A percentile compares a stretch with the other conserved stretches of the same genome.
Evolutionary conservation across 2,797 vertebrate genomes (phyloP).

Genomic region (Buphagus erythrorhynchus): DNA sequence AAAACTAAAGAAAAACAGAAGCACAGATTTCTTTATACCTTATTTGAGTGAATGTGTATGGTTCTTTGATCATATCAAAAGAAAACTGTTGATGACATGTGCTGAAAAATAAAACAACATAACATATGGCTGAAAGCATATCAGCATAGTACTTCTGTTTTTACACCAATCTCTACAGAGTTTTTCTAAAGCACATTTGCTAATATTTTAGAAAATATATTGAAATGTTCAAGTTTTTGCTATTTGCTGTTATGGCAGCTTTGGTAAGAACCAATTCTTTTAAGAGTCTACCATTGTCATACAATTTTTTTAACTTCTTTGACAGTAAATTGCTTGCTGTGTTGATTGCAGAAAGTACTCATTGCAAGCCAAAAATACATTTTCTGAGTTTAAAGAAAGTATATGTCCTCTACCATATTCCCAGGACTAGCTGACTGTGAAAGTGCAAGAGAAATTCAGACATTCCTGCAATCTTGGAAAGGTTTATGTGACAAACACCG

Average conservation of each 20-base stretch:
- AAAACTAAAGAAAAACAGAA: constrained; percentile 26
- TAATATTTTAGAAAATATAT: constrained; percentile 38
- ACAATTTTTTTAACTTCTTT: background rate
- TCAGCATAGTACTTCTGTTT: constrained; percentile 2
- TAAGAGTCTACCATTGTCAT: background rate
- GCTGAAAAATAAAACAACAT: constrained; percentile 61
- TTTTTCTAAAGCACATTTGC: background rate
- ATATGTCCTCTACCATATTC: background rate
- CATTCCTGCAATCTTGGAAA: background rate
- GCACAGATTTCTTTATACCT: constrained; percentile 67
- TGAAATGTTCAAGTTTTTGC: background rate
- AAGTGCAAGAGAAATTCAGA: background rate
- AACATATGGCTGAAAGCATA: constrained; percentile 61
- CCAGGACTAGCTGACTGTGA: background rate
- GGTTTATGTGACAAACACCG: background rate
- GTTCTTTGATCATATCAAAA: constrained; percentile 60
- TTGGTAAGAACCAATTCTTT: background rate
- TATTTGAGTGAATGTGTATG: constrained; percentile 55
- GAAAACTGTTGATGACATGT: constrained; percentile 62
- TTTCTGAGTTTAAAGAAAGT: background rate
- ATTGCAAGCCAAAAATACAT: background rate
- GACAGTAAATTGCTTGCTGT: background rate
- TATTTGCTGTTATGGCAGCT: background rate
- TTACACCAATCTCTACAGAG: background rate
- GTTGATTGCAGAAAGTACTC: background rate